A percentile compares a stretch with the other conserved stretches of the same genome.
Conservation (phyloP, 2,888 invertebrate species). For the Iphiclides podalirius region DNA sequence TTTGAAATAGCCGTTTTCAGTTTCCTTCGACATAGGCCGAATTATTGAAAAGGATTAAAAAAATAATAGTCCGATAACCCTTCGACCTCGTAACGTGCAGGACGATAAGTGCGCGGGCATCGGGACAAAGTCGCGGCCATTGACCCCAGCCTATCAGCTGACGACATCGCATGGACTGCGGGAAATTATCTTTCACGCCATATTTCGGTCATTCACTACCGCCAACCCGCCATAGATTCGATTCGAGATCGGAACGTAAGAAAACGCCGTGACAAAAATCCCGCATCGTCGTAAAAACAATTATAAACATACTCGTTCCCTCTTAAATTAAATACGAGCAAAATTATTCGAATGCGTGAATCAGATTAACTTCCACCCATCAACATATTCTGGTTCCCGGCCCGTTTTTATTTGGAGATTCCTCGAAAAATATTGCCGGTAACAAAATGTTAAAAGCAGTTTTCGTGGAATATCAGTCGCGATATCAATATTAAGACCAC, state of each 20-base stretch:
- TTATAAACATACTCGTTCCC: background rate
- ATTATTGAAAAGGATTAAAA: slow-evolving; percentile 37
- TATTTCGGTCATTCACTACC: slow-evolving; percentile 66
- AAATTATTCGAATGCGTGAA: slow-evolving; percentile 49
- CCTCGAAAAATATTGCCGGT: slow-evolving; percentile 41
- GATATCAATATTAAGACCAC: slow-evolving; percentile 3
- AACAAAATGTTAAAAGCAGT: slow-evolving; percentile 30
- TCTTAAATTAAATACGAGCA: slow-evolving; percentile 25
- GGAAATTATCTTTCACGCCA: slow-evolving; percentile 65
- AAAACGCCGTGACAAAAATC: too few species aligned
- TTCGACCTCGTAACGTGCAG: slow-evolving; percentile 50
- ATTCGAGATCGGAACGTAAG: background rate
- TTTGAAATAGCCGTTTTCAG: too few species aligned
- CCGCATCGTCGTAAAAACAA: background rate
- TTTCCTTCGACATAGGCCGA: slow-evolving; percentile 36
- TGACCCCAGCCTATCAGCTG: slow-evolving; percentile 74
- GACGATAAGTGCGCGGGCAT: slow-evolving; percentile 60
- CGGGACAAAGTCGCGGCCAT: slow-evolving; percentile 73
- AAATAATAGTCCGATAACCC: slow-evolving; percentile 63
- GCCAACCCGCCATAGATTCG: slow-evolving; percentile 32
- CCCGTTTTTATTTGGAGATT: slow-evolving; percentile 45
- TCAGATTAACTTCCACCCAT: slow-evolving; percentile 54
- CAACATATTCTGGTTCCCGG: slow-evolving; percentile 53
- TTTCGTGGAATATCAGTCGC: slow-evolving; percentile 16
- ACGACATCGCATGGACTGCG: slow-evolving; percentile 66